Evolutionary conservation across 2,797 vertebrate genomes (phyloP).

Genomic region (Emydoidea blandingii): DNA sequence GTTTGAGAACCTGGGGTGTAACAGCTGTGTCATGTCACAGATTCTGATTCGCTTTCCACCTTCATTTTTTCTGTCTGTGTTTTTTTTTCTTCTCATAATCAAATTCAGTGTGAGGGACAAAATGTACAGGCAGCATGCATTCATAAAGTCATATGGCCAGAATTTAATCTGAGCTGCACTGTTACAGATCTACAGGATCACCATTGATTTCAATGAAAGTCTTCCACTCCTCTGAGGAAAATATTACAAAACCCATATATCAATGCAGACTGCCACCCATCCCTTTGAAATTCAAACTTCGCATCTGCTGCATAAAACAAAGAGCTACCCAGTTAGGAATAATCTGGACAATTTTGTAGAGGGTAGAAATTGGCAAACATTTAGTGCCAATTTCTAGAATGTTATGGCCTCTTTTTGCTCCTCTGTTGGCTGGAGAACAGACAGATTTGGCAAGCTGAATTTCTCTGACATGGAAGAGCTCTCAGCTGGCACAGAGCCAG

Average conservation of each 20-base stretch:
- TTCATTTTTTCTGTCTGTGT: fast-evolving
- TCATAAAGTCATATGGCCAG: fast-evolving
- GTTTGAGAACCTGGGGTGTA: background rate
- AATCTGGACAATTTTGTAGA: background rate
- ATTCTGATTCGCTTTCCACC: background rate
- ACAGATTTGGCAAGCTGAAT: background rate
- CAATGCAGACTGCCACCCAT: background rate
- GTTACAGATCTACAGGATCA: background rate
- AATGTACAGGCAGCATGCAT: background rate
- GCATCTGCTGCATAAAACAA: background rate
- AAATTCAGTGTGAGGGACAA: background rate
- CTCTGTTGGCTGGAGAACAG: background rate
- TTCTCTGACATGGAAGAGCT: background rate
- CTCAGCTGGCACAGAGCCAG: background rate
- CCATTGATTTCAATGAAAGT: background rate
- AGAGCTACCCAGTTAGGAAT: background rate
- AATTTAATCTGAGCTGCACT: background rate
- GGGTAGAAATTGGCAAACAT: background rate
- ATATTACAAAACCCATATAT: background rate
- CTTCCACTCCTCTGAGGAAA: background rate
- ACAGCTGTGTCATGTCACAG: background rate
- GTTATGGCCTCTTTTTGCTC: background rate
- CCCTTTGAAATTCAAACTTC: background rate
- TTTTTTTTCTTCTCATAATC: background rate
- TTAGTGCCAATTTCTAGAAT: background rate